Evolutionary conservation across 2,888 invertebrate species (phyloP).

Genomic region (Bembecia ichneumoniformis): DNA sequence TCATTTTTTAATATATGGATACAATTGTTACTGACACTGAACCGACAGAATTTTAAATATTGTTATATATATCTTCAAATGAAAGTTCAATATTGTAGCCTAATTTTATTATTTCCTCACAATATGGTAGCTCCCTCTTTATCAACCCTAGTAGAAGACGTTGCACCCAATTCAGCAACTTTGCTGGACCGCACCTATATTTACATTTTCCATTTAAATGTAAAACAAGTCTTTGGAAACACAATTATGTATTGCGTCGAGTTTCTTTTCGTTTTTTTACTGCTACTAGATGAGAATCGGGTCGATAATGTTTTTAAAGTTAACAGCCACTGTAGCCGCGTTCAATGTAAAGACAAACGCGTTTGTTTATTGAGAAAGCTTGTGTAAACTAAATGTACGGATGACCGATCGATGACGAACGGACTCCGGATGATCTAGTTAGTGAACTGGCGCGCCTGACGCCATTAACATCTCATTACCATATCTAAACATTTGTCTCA

Average conservation of each 20-base stretch:
- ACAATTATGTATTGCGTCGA: background rate
- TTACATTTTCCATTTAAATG: background rate
- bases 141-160: background rate
- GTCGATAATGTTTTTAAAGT: background rate
- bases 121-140: background rate
- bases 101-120: too few relatives aligned
- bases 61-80: too few relatives aligned
- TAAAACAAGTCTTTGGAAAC: background rate
- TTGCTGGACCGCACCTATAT: background rate
- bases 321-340: background rate
- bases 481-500: conserved; percentile 66
- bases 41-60: too few relatives aligned
- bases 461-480: conserved; percentile 67
- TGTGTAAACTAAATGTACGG: conserved; percentile 28
- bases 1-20: too few relatives aligned
- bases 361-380: conserved; percentile 55
- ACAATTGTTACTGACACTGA: too few relatives aligned
- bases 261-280: background rate
- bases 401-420: conserved; percentile 30
- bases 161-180: background rate
- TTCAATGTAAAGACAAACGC: background rate
- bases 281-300: background rate
- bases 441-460: conserved; percentile 32
- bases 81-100: too few relatives aligned
- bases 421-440: conserved; percentile 59